Base-by-base conservation (phyloP, 53 echinoderm and acorn worm genomes). In the Apostichopus leukothele region DNA sequence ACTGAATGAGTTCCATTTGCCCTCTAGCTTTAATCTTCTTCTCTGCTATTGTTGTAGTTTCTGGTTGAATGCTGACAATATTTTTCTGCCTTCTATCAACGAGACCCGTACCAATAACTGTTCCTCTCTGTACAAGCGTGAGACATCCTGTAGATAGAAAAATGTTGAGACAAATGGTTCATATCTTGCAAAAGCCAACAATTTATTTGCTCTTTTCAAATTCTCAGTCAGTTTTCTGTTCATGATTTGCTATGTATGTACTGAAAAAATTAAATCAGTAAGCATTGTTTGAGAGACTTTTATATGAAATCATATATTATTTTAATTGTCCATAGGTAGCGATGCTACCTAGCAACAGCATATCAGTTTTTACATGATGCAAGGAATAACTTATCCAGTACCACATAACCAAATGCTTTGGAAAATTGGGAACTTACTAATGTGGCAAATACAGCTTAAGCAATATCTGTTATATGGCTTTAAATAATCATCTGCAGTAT, bases 1-100 rank as follows among this genome's bases (percentile, higher is more conserved):
- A 93, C 66, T 92, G 94, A 57, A 99, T 90, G 19, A 96, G 91
- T 79, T 95, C 91, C 99, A 99, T 99, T 89, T 96, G 95, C 61
- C 88, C 76, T 52, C 96, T 87, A 5, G 91, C 89, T 73, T 76
- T 84, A 55, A 99, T 99, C 90, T 99, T 99, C 81, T 93, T 91
- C 53, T 92, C 91, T 9, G 99, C 99, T 99, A 99, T 81, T 92
- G 90, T 80, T 99, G 99, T 50, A 96, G 88, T 89, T 92, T 93
- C 60, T 94, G 76, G 88, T 93, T 91, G 75, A 99, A 99, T 21
- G 94, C 93, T 14, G 94, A 89, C 52, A 96, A 88, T 52, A 99
- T 96, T 78, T 99, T 93, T 22, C 93, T 88, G 0, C 96, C 99
- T 76, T 99, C 99, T 19, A 99, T 95, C 59, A 99, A 91, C 9